Conservation (phyloP, 2,113 vertebrate species). For the Parus major region DNA sequence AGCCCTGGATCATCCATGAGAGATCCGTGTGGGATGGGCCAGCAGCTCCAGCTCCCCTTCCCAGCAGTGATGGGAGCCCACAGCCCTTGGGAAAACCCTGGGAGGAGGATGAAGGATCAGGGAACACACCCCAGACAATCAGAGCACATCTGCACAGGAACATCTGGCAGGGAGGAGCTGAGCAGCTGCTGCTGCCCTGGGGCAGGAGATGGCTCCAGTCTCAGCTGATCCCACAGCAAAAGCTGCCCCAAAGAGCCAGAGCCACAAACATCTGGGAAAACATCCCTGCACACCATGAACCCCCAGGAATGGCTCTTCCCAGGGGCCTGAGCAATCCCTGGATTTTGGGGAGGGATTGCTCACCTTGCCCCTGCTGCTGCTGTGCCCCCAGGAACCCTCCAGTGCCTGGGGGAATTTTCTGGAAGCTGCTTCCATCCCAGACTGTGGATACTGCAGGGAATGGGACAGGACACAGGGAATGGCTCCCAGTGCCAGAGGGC, state of each 20-base stretch:
- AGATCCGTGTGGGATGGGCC: neutral
- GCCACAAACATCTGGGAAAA: rapidly evolving
- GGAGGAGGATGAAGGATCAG: neutral
- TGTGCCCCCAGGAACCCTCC: neutral
- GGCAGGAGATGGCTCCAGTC: neutral
- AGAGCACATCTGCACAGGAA: neutral
- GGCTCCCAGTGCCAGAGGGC: neutral
- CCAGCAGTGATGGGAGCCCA: neutral
- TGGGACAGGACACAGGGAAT: neutral
- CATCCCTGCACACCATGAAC: neutral
- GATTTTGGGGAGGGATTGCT: neutral
- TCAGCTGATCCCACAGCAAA: neutral
- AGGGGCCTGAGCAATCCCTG: neutral
- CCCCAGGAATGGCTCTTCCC: neutral
- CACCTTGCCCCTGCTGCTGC: neutral
- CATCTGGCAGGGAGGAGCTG: neutral
- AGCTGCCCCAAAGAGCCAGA: neutral
- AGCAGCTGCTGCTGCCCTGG: neutral
- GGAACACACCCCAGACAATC: neutral
- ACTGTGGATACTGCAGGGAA: neutral
- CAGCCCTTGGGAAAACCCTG: neutral
- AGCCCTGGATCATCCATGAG: no score
- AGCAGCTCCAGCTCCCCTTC: neutral
- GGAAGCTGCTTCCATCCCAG: rapidly evolving
- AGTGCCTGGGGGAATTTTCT: rapidly evolving